Conservation (phyloP, 2,888 invertebrate genomes). For the Catotricha subobsoleta region DNA sequence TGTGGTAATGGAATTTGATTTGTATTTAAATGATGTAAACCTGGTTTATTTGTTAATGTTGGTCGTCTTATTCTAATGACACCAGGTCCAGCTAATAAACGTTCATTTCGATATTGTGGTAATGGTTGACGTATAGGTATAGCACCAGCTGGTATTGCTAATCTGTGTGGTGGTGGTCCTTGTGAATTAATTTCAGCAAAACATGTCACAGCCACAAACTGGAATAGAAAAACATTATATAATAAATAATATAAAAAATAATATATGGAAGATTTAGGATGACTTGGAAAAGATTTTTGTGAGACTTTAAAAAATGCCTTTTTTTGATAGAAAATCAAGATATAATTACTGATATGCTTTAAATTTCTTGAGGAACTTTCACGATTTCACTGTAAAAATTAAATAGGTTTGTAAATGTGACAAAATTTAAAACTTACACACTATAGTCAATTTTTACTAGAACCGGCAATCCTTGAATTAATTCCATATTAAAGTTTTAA, state of each 20-base stretch:
- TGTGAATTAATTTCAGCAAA: conserved; percentile 12
- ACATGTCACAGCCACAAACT: not conserved
- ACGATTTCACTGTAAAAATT: no score
- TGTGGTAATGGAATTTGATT: conserved; percentile 33
- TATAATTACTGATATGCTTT: no score
- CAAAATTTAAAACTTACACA: no score
- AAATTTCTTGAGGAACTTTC: no score
- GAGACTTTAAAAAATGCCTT: no score
- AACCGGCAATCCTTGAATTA: no score
- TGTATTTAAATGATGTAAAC: conserved; percentile 23
- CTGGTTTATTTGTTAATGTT: conserved; percentile 15
- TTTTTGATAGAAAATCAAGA: no score
- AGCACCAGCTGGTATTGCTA: conserved; percentile 35
- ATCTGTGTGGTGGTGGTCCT: conserved; percentile 41
- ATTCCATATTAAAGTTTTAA: no score
- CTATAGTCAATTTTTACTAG: no score
- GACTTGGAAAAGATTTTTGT: no score
- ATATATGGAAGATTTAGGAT: not conserved
- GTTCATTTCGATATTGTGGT: conserved; percentile 18
- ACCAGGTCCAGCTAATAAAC: conserved; percentile 6
- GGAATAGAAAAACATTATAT: not conserved
- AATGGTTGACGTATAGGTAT: conserved; percentile 19
- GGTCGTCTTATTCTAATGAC: conserved; percentile 26
- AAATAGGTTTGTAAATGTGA: no score
- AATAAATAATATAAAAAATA: not conserved